phyloP scores from a whole-genome alignment of 1,140 invertebrate species.

The Micrasema minimum region DNA sequence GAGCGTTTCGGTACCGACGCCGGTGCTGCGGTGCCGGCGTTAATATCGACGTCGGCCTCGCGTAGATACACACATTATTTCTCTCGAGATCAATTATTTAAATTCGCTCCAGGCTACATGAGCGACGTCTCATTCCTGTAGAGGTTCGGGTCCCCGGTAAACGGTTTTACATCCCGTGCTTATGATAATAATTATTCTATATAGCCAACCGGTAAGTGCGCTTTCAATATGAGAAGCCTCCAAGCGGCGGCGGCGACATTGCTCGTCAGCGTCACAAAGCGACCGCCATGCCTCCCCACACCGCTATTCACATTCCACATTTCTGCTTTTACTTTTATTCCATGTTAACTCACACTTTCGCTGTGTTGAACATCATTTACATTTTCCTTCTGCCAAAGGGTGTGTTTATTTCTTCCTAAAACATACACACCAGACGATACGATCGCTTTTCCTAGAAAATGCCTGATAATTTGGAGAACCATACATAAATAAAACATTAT shows the following conservation, averaged over 20 bases:
- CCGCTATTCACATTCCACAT: slow-evolving; percentile 2
- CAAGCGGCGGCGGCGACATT: not conserved
- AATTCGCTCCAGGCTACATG: slow-evolving; percentile 1
- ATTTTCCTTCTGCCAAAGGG: slow-evolving; percentile 3
- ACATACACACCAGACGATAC: too few species aligned
- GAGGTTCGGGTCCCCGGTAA: not conserved
- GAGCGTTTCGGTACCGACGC: too few species aligned
- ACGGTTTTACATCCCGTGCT: slow-evolving; percentile 18
- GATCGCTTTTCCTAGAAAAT: too few species aligned
- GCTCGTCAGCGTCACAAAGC: not conserved
- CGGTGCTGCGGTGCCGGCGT: too few species aligned
- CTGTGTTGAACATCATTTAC: slow-evolving; percentile 8
- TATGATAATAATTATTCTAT: slow-evolving; percentile 28
- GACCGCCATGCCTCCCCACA: not conserved
- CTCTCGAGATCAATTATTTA: slow-evolving; percentile 6
- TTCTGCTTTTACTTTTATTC: slow-evolving; percentile 21
- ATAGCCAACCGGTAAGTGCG: slow-evolving; percentile 4
- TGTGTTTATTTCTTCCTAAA: too few species aligned
- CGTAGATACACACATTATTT: too few species aligned
- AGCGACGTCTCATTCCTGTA: slow-evolving; percentile 1
- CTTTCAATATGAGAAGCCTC: slow-evolving; percentile 13
- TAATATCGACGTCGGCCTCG: too few species aligned
- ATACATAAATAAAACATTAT: too few species aligned
- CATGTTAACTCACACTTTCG: slow-evolving; percentile 1
- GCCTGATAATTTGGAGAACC: too few species aligned